Evolutionary conservation across 2,797 vertebrate species (phyloP), one percentile per base, ranked within the genome.

Genomic region (Chrysocyon brachyurus): DNA sequence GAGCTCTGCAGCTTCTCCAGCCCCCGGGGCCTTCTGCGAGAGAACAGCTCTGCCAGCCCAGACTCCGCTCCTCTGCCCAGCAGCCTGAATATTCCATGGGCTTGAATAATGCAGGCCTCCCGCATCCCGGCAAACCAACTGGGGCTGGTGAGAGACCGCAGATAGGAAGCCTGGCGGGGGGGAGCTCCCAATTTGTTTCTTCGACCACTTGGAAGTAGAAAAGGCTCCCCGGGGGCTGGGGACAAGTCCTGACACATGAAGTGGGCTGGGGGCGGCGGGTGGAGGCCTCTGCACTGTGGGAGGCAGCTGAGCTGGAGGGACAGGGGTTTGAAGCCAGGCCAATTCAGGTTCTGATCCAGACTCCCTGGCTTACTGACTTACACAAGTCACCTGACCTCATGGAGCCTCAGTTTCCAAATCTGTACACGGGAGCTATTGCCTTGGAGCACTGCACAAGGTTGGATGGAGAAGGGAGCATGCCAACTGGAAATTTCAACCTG

Each of bases 1-100:
- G 89, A 87, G 72, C 52, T 84, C 85, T 3, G 46, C 87, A 22
- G 96, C 61, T 63, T 84, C 81, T 28, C n/a, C 61, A 31, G 89
- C 89, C 95, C 97, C 61, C 0, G 87, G 93, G 89, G 87, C 89
- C 36, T 87, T 91, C 86, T 52, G 84, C 21, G 94, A 91, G 81
- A 7, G 11, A 90, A n/a, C 72, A 61, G 90, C 52, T 28, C 79
- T 5, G 33, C 81, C 97, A 97, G 88, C 64, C 78, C 89, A 70
- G 94, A 49, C 91, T 86, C 40, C 2, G 26, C 5, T 61, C 90
- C 89, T 96, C 95, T 81, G 91, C 91, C 84, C 84, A 16, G 10
- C 86, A 28, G 96, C 94, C 90, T 97, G 96, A 97, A 96, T 97
- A 97, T 97, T 97, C 97, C 94, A 97, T 95, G 93, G 75, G 91